Base-by-base conservation (phyloP, 2,888 invertebrate species). In the Drosophila borealis region DNA sequence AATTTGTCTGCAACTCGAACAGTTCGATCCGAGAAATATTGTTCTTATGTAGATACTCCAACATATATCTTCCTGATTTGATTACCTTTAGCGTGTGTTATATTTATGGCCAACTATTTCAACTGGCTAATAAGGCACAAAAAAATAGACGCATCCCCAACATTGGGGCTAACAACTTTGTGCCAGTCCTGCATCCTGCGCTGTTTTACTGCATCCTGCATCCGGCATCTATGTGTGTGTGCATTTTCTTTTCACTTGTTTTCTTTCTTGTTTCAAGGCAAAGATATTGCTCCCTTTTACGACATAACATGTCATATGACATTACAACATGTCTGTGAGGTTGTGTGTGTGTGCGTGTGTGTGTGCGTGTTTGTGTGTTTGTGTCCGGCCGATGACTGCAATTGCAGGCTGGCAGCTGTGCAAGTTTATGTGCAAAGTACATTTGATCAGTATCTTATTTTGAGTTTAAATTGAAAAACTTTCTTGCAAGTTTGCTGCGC, bases 381-480 rank as follows among this genome's bases (percentile, higher is more conserved):
- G 34, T 72, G 84, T 74, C 72, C 78, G 63, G 74, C 74, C 72
- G 67, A 62, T 76, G 70, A 74, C 74, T 74, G 80, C 69, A 80
- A 70, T 80, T 74, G 78, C 74, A 70, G 80, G 63, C 62, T 55
- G 75, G 64, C 68, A 71, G 65, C 81, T 81, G 80, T 66, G 78
- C 74, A 86, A 86, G 85, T 86, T 86, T 86, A 86, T 86, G 88
- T 85, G 85, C 85, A 86, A 86, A 89, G 81, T 88, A 88, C 86
- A 86, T 86, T 86, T 88, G 86, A 89, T 89, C 88, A 84, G 89
- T 84, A 84, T 88, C 88, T 88, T 88, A 88, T 88, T 88, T 84
- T 81, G 86, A 88, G 84, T 88, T 89, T 88, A 84, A 88, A 89
- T 89, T 89, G 87, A 89, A 89, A 89, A 89, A 89, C 85, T 89